A percentile compares a stretch with the other conserved stretches of the same genome.
phyloP scores from a whole-genome alignment of 2,797 vertebrate genomes.

The Perodicticus potto region DNA sequence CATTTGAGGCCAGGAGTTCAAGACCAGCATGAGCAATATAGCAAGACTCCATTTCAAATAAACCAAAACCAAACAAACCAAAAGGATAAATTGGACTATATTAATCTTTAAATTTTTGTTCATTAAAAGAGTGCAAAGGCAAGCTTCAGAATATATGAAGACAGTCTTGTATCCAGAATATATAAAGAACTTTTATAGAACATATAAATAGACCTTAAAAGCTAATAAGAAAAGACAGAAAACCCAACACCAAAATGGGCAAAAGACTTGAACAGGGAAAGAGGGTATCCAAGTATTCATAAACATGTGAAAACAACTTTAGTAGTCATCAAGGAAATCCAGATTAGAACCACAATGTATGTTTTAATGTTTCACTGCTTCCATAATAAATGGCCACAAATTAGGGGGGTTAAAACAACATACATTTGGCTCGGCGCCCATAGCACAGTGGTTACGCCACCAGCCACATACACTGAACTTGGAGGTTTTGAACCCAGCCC shows the following conservation, averaged over 20 bases:
- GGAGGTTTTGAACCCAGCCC: too few relatives aligned
- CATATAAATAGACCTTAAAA: not conserved
- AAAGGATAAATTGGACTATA: not conserved
- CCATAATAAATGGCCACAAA: not conserved
- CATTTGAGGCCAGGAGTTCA: too few relatives aligned
- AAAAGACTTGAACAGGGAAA: not conserved
- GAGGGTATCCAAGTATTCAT: not conserved
- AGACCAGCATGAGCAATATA: too few relatives aligned
- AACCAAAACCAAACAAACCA: not conserved
- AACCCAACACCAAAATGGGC: not conserved
- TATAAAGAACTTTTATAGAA: not conserved
- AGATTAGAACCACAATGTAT: not conserved
- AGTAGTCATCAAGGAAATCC: not conserved
- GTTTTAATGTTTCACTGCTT: not conserved
- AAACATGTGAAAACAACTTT: not conserved
- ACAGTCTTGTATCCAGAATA: not conserved
- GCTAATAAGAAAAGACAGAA: not conserved
- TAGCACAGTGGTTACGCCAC: too few relatives aligned
- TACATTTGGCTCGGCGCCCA: not conserved
- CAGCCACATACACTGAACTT: too few relatives aligned
- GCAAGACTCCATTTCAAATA: not conserved
- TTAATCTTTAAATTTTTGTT: constrained; percentile 1
- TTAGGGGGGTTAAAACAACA: not conserved
- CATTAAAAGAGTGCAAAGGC: not conserved
- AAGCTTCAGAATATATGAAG: not conserved